Percentiles rank a stretch among this genome's conserved stretches.
Evolutionary conservation across 2,113 vertebrate genomes (phyloP).

Genomic region (Leucoraja erinaceus): DNA sequence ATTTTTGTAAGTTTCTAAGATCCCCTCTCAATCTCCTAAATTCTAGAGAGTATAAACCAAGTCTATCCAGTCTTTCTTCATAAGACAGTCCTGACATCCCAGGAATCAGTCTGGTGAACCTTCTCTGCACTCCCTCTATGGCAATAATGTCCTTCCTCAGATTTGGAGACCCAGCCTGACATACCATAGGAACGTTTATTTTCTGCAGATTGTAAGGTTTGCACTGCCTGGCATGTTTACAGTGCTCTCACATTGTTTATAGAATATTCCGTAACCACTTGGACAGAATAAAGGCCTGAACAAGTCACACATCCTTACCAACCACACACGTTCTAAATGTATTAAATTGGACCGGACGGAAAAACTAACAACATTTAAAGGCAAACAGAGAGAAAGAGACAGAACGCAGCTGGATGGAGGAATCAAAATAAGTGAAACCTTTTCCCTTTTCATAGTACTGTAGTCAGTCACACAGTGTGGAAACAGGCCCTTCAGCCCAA

Average conservation of each 20-base stretch:
- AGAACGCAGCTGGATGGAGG: not conserved
- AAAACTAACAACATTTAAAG: not conserved
- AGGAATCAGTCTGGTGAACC: no score
- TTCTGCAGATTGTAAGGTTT: conserved; percentile 18
- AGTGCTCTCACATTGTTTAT: not conserved
- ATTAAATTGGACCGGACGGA: not conserved
- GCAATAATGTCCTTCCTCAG: no score
- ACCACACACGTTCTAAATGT: not conserved
- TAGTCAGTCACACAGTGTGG: no score
- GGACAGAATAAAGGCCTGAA: not conserved
- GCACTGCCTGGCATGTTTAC: not conserved
- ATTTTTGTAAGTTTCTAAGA: no score
- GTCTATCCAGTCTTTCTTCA: no score
- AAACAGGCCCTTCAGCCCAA: no score
- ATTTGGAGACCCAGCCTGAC: not conserved
- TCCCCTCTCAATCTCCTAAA: no score
- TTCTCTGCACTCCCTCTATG: no score
- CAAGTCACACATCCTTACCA: not conserved
- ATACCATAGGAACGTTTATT: not conserved
- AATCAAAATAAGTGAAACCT: not conserved
- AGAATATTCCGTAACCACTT: not conserved
- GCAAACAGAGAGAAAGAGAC: not conserved
- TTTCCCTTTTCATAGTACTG: no score
- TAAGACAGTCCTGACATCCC: no score
- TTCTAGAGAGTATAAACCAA: no score